These are phyloP conservation scores for Lepus europaeus DNA, from an alignment of 2,113 vertebrate genomes.

Conservation along the genomic window DNA sequence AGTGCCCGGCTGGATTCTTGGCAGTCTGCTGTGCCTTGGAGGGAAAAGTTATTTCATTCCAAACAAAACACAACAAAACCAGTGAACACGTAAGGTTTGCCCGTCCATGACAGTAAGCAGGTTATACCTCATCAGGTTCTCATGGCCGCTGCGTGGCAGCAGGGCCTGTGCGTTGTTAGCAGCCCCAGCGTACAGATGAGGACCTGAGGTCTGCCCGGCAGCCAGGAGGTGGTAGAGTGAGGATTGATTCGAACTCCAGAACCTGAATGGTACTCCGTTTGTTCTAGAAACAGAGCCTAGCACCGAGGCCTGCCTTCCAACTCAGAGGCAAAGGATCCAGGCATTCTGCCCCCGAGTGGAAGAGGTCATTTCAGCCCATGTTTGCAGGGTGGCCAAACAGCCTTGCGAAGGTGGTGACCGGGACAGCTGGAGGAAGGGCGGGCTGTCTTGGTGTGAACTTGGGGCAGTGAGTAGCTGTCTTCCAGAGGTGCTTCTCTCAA, in stretches of 20 bases:
- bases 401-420: too few species aligned
- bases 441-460: not conserved
- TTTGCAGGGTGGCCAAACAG: not conserved
- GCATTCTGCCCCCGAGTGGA: not conserved
- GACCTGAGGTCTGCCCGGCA: not conserved
- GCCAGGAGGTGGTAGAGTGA: not conserved
- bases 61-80: not conserved
- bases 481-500: not conserved
- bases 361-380: not conserved
- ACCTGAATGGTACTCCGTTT: fast-evolving
- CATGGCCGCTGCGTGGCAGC: too few species aligned
- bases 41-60: not conserved
- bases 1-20: not conserved
- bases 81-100: not conserved
- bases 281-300: fast-evolving
- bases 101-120: not conserved
- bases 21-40: not conserved
- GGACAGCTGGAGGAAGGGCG: not conserved
- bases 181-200: not conserved
- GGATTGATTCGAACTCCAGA: not conserved
- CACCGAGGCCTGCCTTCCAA: not conserved
- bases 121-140: not conserved
- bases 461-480: not conserved
- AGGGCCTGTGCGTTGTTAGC: fast-evolving
- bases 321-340: not conserved